Conservation (phyloP, 2,113 vertebrate genomes). For the Chaetura pelagica region DNA sequence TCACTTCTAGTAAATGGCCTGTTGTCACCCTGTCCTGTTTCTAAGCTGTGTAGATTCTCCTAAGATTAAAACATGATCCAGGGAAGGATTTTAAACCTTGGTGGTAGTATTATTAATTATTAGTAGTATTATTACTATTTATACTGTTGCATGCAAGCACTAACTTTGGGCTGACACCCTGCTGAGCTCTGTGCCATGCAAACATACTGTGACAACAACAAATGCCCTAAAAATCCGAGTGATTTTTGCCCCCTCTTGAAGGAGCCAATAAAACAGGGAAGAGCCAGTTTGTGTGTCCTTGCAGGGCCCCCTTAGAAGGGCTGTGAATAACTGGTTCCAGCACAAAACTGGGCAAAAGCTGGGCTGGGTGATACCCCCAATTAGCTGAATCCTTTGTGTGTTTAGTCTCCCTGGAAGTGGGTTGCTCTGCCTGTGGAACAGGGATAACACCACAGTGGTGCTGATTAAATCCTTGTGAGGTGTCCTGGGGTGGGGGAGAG, state of each 20-base stretch:
- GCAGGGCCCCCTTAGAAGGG: background rate
- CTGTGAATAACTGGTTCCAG: background rate
- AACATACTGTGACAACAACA: rapidly evolving
- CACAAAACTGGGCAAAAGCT: background rate
- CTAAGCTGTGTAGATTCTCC: background rate
- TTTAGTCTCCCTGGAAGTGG: background rate
- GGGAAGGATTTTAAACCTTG: background rate
- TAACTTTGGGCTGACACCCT: background rate
- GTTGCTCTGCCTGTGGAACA: background rate
- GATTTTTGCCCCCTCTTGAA: rapidly evolving
- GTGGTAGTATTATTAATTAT: background rate
- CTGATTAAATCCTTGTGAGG: background rate
- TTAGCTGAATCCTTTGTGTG: background rate
- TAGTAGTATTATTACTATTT: background rate
- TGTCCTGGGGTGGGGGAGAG: background rate
- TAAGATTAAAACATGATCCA: background rate
- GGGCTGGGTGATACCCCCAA: rapidly evolving
- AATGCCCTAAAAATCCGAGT: background rate
- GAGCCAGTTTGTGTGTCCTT: background rate
- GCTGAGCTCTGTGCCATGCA: background rate
- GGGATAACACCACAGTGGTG: background rate
- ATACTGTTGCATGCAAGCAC: background rate
- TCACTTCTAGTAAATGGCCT: background rate
- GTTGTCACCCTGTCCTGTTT: background rate
- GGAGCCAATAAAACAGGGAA: background rate